A percentile compares a stretch with the other conserved stretches of the same genome.
These are phyloP conservation scores for Podocnemis expansa DNA, from an alignment of 2,113 vertebrate species.

Conservation along the genomic window DNA sequence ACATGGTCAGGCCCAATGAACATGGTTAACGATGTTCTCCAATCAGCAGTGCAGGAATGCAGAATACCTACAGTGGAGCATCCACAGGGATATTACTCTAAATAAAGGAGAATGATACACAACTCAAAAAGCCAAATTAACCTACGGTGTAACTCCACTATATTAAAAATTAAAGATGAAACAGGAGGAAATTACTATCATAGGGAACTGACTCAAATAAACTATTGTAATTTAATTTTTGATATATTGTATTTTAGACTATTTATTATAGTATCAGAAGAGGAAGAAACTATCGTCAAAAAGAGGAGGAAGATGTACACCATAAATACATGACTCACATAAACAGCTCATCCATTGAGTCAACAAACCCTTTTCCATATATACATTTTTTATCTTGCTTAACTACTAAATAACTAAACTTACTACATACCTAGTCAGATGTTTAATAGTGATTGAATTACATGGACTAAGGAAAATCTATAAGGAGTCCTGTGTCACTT, in stretches of 20 bases:
- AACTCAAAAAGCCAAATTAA: not conserved
- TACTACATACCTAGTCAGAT: not conserved
- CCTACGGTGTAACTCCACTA: not conserved
- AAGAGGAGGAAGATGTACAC: not conserved
- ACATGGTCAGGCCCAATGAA: too few relatives aligned
- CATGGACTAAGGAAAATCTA: not conserved
- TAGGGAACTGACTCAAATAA: not conserved
- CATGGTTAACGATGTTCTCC: too few relatives aligned
- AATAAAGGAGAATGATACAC: not conserved
- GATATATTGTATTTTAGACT: not conserved
- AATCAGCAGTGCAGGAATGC: too few relatives aligned
- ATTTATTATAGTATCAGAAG: not conserved
- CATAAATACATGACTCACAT: not conserved
- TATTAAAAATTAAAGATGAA: not conserved
- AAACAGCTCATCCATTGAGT: not conserved
- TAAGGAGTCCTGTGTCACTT: too few relatives aligned
- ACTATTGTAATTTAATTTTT: not conserved
- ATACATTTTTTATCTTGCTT: not conserved
- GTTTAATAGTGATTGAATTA: not conserved
- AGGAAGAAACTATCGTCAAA: not conserved
- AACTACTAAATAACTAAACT: not conserved
- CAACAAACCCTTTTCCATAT: not conserved
- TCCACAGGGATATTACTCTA: too few relatives aligned
- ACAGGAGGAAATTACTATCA: not conserved
- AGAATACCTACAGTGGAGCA: too few relatives aligned